Percentiles rank a stretch among this genome's conserved stretches.
These are phyloP conservation scores for Catocala sponsa DNA, from an alignment of 2,888 invertebrate species.

Conservation along the genomic window DNA sequence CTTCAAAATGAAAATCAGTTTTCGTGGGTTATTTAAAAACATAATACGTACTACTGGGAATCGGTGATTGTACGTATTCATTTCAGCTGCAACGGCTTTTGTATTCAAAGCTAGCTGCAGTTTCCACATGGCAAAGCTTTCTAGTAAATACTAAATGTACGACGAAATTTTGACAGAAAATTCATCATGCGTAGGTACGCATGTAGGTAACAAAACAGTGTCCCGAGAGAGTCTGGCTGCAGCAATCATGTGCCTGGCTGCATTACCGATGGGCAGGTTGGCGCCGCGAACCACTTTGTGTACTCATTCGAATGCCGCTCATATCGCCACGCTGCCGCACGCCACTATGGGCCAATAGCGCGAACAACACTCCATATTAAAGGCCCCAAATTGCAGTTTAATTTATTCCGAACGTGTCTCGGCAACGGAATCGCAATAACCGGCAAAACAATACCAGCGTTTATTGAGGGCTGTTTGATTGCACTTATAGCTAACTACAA, in stretches of 20 bases:
- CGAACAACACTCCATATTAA: conserved; percentile 86
- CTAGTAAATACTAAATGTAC: conserved; percentile 43
- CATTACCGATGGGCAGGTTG: conserved; percentile 72
- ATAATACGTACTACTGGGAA: conserved; percentile 16
- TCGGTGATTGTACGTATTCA: conserved; percentile 18
- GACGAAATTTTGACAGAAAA: conserved; percentile 51
- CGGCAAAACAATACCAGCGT: conserved; percentile 81
- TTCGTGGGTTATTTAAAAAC: conserved; percentile 2
- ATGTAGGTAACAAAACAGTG: conserved; percentile 51
- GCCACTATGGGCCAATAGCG: conserved; percentile 79
- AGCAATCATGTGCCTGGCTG: conserved; percentile 74
- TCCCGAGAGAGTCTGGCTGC: conserved; percentile 61
- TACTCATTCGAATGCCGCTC: conserved; percentile 83
- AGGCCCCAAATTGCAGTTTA: conserved; percentile 86
- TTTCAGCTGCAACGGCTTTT: conserved; percentile 23
- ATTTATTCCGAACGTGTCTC: conserved; percentile 87
- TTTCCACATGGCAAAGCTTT: conserved; percentile 25
- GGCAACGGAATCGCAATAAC: conserved; percentile 86
- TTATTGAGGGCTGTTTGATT: conserved; percentile 77
- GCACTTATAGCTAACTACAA: conserved; percentile 62
- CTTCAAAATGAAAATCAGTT: background rate
- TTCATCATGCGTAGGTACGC: conserved; percentile 48
- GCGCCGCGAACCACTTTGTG: conserved; percentile 73
- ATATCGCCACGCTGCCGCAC: conserved; percentile 75
- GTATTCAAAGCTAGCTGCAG: conserved; percentile 28